Evolutionary conservation across 2,888 invertebrate genomes (phyloP), one percentile per base, ranked within the genome.

Genomic region (Polymixis flavicincta): DNA sequence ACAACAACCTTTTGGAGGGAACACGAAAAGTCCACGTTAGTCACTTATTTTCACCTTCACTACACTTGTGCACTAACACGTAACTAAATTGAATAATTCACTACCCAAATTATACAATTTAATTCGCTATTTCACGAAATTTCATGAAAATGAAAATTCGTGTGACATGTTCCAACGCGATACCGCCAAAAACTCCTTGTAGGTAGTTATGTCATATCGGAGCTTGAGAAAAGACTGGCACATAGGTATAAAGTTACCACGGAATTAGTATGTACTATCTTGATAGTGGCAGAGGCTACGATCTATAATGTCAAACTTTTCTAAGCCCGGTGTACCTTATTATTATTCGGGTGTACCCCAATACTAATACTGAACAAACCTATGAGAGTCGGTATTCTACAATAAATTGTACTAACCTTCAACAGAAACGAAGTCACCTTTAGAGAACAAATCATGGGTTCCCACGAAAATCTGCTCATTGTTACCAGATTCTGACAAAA

Each of bases 341-440:
- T 60, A 14, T n/a, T 14, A 22, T 37, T n/a, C 60, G 60, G 22
- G 32, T 14, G 14, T 22, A 59, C 28, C 59, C 11, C 19, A 11
- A 19, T 13, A 59, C n/a, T 32, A 52, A 19, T 25, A 67, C 37
- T 55, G 19, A 25, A 25, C 13, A 42, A 50, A 54, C n/a, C n/a
- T 45, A 32, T 19, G n/a, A 69, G 50, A 22, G n/a, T n/a, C n/a
- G n/a, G n/a, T 37, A 48, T 48, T 57, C 9, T 25, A 11, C 60
- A 52, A 55, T n/a, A 69, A 69, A 0, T 52, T 45, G 11, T 6
- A 82, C 78, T 57, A 5, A 80, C 80, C 80, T 83, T 80, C 80
- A 54, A 78, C 37, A 14, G 80, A 83, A 14, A 32, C 42, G 78
- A 63, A 80, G 52, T 71, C 61, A 13, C 66, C 79, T 13, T 52